Evolutionary conservation across 2,797 vertebrate species (phyloP).

Genomic region (Lacerta agilis): DNA sequence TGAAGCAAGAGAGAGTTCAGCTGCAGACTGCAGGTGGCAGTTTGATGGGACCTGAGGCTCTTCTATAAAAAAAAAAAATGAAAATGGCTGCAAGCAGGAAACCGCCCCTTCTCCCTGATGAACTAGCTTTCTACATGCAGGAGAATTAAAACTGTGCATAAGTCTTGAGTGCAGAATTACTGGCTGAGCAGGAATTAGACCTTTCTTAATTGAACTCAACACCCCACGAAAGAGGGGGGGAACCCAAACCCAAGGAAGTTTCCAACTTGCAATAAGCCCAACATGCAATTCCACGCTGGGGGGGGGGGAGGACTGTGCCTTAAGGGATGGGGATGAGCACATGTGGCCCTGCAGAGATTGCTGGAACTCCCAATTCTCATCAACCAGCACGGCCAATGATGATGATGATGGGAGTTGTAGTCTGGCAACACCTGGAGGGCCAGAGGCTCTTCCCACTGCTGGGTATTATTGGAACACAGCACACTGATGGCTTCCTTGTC

Average conservation of each 20-base stretch:
- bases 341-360: no score
- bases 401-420: no score
- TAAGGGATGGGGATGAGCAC: no score
- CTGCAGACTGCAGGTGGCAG: neutral
- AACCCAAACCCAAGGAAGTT: no score
- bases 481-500: neutral
- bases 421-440: no score
- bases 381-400: no score
- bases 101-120: neutral
- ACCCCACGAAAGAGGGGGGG: rapidly evolving
- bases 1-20: neutral
- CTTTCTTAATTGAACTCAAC: neutral
- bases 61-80: neutral
- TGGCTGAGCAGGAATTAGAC: neutral
- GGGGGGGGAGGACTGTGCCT: no score
- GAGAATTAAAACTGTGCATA: neutral
- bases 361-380: no score
- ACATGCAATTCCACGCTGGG: no score
- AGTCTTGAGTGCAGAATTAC: neutral
- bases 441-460: no score
- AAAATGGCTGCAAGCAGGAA: neutral
- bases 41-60: neutral
- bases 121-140: neutral
- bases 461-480: no score
- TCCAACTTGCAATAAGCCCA: no score